phyloP scores from a whole-genome alignment of 2,797 vertebrate species.

The Pangasius krempfi region DNA sequence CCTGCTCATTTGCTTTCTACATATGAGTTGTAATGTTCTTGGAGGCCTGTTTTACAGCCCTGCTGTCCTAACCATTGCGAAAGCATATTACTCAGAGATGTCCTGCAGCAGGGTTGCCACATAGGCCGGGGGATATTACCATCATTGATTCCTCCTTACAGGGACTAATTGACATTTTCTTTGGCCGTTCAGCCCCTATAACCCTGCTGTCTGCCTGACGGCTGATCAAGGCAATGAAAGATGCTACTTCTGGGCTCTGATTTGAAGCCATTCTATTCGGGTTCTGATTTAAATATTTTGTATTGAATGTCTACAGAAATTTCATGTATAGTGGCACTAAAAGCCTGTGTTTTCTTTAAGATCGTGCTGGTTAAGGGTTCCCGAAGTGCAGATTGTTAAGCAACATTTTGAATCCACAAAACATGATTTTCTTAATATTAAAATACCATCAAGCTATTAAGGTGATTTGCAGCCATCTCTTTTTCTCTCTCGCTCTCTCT shows the following conservation, averaged over 20 bases:
- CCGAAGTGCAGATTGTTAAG: background rate
- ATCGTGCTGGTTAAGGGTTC: background rate
- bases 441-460: background rate
- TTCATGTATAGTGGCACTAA: background rate
- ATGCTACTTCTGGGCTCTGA: constrained; percentile 3
- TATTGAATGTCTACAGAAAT: background rate
- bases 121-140: constrained; percentile 19
- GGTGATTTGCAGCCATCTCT: background rate
- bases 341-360: background rate
- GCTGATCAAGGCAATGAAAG: constrained; percentile 14
- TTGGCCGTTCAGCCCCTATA: background rate
- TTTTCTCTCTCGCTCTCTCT: background rate
- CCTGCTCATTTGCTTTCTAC: background rate
- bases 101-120: background rate
- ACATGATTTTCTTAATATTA: background rate
- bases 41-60: background rate
- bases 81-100: constrained; percentile 7
- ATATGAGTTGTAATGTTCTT: background rate
- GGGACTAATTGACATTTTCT: constrained; percentile 40
- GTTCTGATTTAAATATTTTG: background rate
- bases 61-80: constrained; percentile 4
- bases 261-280: background rate
- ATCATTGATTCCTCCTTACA: constrained; percentile 41
- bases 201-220: background rate
- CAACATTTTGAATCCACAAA: background rate